These are phyloP conservation scores for Phrynocephalus vlangalii DNA, from an alignment of 2,797 vertebrate species.

Conservation along the genomic window DNA sequence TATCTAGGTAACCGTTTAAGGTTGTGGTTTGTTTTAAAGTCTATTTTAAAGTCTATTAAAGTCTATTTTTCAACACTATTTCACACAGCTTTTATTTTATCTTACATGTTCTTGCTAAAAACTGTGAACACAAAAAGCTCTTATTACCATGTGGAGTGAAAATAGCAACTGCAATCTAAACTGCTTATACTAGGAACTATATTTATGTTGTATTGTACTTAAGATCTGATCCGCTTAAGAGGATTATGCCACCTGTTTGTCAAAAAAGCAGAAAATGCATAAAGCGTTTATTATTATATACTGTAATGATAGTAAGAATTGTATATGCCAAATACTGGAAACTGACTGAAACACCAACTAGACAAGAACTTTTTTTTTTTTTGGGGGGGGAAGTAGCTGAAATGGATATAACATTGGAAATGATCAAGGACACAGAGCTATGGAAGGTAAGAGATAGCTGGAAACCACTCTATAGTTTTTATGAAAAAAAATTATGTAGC, in stretches of 20 bases:
- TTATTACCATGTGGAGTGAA: neutral
- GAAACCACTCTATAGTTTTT: too few relatives aligned
- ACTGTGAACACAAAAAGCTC: neutral
- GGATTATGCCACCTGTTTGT: neutral
- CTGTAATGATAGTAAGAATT: too few relatives aligned
- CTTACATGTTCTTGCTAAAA: neutral
- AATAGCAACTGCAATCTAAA: neutral
- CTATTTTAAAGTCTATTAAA: conserved; percentile 7
- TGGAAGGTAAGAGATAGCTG: too few relatives aligned
- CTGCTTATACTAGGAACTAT: neutral
- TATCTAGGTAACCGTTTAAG: neutral
- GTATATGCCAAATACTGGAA: too few relatives aligned
- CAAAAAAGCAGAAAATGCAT: neutral
- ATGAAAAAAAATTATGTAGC: too few relatives aligned
- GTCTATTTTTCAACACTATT: neutral
- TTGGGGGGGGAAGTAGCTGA: too few relatives aligned
- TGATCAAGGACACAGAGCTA: too few relatives aligned
- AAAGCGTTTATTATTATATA: too few relatives aligned
- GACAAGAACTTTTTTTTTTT: too few relatives aligned
- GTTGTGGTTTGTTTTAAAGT: conserved; percentile 1
- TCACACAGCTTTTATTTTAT: neutral
- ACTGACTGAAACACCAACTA: too few relatives aligned
- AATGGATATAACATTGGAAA: too few relatives aligned
- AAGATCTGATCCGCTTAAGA: neutral
- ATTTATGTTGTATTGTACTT: neutral